A percentile compares a stretch with the other conserved stretches of the same genome.
phyloP scores from a whole-genome alignment of 2,113 vertebrate species.

The Myodes glareolus region DNA sequence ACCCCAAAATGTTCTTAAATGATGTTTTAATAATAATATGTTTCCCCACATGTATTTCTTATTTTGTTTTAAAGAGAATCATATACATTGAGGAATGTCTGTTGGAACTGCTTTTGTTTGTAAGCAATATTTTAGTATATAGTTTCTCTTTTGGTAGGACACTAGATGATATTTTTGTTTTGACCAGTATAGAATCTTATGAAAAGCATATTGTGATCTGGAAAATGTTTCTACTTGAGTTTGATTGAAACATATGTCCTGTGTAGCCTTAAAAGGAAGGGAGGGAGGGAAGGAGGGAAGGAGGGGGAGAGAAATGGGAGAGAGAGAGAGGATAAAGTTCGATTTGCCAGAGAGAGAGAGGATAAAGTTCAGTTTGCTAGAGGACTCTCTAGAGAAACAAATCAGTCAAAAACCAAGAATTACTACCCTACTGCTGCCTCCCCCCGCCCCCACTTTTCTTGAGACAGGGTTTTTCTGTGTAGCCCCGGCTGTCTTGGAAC shows the following conservation, averaged over 20 bases:
- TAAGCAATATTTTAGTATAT: constrained; percentile 46
- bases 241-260: not conserved
- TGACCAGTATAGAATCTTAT: not conserved
- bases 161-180: constrained; percentile 37
- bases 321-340: too few species aligned
- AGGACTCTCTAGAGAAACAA: constrained; percentile 11
- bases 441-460: not conserved
- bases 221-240: constrained; percentile 42
- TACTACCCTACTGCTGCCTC: too few species aligned
- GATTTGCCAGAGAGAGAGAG: not conserved
- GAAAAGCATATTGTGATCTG: constrained; percentile 7
- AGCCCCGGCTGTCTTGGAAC: not conserved
- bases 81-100: not conserved
- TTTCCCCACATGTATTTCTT: not conserved
- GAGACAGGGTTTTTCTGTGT: not conserved
- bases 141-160: not conserved
- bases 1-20: constrained; percentile 3
- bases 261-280: not conserved
- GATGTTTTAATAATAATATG: not conserved
- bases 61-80: constrained; percentile 16
- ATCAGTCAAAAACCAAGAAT: not conserved
- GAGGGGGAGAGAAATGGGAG: too few species aligned
- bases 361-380: constrained; percentile 33
- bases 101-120: constrained; percentile 26
- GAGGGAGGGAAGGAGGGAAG: fast-evolving